Evolutionary conservation across 2,888 invertebrate species (phyloP).

Genomic region (Oscheius myriophilus): DNA sequence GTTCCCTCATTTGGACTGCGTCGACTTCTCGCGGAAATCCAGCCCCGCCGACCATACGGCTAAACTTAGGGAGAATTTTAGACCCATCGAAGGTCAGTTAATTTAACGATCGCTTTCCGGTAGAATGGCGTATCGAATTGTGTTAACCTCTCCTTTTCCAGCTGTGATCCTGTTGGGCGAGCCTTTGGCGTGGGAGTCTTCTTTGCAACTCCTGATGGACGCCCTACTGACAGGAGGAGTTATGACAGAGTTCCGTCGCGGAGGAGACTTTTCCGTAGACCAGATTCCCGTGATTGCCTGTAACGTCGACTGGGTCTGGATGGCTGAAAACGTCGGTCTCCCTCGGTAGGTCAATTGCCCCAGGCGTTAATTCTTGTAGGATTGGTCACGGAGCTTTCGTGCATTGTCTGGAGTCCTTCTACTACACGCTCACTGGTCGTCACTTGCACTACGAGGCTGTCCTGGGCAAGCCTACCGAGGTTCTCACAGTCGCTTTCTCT

Average conservation of each 20-base stretch:
- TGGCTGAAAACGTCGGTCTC: constrained; percentile 78
- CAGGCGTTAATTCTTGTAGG: constrained; percentile 51
- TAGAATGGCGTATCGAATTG: too few relatives aligned
- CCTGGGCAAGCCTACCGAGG: constrained; percentile 78
- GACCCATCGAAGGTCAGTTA: constrained; percentile 45
- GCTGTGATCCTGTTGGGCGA: constrained; percentile 79
- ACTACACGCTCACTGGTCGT: constrained; percentile 76
- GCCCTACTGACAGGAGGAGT: constrained; percentile 75
- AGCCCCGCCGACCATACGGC: constrained; percentile 41
- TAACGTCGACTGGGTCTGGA: constrained; percentile 79
- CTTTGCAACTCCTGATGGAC: constrained; percentile 78
- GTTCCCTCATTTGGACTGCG: constrained; percentile 78
- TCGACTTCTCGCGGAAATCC: constrained; percentile 73
- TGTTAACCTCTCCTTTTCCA: constrained; percentile 44
- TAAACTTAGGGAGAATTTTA: constrained; percentile 37
- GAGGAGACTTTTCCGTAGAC: constrained; percentile 71
- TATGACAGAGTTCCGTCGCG: constrained; percentile 58
- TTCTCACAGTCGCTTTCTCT: constrained; percentile 3
- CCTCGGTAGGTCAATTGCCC: constrained; percentile 74
- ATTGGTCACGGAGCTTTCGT: constrained; percentile 79
- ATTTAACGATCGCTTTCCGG: background rate
- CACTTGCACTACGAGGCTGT: constrained; percentile 75
- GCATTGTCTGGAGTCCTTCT: constrained; percentile 77
- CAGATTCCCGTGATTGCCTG: constrained; percentile 79
- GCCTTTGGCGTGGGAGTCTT: constrained; percentile 78